Conservation (phyloP, 2,113 vertebrate species). For the Trematocara marginatum region DNA sequence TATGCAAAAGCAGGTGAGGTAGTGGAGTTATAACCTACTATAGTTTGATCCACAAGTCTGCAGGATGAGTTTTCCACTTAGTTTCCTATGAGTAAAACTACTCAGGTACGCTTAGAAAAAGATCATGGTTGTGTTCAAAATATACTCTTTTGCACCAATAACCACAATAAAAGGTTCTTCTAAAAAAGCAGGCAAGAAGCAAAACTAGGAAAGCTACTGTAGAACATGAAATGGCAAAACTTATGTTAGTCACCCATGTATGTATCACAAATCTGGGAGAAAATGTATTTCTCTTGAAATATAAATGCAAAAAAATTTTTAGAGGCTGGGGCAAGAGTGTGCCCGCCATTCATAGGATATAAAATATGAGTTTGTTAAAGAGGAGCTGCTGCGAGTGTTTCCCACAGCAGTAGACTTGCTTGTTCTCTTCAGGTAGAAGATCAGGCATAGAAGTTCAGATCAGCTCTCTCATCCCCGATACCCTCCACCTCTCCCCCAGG, state of each 20-base stretch:
- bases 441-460: neutral
- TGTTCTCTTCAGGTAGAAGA: neutral
- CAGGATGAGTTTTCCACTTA: neutral
- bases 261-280: neutral
- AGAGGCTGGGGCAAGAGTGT: neutral
- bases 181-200: neutral
- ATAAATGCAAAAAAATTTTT: neutral
- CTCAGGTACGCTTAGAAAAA: neutral
- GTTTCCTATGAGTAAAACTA: neutral
- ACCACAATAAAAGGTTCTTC: neutral
- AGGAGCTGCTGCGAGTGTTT: neutral
- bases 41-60: neutral
- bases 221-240: neutral
- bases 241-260: neutral
- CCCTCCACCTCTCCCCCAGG: neutral
- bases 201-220: neutral
- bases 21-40: neutral
- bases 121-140: neutral
- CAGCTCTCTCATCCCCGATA: neutral
- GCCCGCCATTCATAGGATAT: neutral
- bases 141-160: neutral
- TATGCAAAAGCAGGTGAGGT: neutral
- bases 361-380: neutral
- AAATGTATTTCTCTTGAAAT: neutral
- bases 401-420: neutral